Conservation (phyloP, 2,113 vertebrate species). For the Uria lomvia region DNA sequence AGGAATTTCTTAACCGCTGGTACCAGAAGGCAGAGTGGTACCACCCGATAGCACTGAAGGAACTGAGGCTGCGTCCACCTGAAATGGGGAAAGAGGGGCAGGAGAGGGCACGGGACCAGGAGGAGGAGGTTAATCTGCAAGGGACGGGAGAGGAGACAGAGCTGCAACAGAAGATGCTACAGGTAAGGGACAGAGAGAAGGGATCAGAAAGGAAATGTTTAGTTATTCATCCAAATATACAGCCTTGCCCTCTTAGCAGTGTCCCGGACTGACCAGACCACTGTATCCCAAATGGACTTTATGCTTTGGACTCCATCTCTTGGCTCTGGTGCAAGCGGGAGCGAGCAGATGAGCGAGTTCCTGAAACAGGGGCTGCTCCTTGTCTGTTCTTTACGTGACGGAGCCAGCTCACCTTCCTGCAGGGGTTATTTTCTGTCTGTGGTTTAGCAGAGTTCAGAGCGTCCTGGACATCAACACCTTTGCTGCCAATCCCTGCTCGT, state of each 20-base stretch:
- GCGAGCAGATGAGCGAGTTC: not conserved
- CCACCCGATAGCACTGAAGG: not conserved
- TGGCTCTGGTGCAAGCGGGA: not conserved
- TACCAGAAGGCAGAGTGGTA: not conserved
- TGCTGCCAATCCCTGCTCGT: constrained; percentile 25
- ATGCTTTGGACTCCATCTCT: not conserved
- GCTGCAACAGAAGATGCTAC: not conserved
- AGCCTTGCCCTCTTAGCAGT: not conserved
- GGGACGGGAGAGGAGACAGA: not conserved
- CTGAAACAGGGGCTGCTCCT: not conserved
- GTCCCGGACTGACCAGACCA: not conserved
- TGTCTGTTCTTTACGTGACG: not conserved
- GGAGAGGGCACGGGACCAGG: not conserved
- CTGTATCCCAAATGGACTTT: not conserved
- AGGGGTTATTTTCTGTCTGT: not conserved
- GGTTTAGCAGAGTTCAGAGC: constrained; percentile 37
- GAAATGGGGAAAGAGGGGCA: not conserved
- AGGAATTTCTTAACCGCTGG: not conserved
- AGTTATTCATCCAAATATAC: not conserved
- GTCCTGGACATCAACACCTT: constrained; percentile 60
- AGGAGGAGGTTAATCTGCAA: not conserved
- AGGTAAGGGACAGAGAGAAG: not conserved
- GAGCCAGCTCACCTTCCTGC: not conserved
- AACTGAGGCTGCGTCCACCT: not conserved
- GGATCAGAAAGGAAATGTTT: not conserved